phyloP scores from a whole-genome alignment of 2,797 vertebrate genomes.

The Pseudochirops cupreus region DNA sequence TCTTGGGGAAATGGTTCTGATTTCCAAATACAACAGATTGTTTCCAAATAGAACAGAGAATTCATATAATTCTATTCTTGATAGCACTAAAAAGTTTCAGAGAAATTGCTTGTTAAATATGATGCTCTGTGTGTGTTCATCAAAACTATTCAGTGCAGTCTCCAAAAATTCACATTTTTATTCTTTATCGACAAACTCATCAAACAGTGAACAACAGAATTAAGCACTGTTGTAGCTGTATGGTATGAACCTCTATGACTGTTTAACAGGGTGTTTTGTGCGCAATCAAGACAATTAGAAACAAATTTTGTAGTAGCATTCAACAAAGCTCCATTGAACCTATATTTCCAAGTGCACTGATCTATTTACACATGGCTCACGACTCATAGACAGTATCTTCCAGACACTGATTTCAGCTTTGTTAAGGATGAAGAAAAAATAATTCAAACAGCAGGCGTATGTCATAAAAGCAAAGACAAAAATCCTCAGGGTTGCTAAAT shows the following conservation, averaged over 20 bases:
- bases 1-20: constrained; percentile 38
- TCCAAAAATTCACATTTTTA: background rate
- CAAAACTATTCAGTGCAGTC: constrained; percentile 25
- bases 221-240: background rate
- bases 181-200: constrained; percentile 49
- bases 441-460: background rate
- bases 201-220: constrained; percentile 49
- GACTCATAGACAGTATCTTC: constrained; percentile 52
- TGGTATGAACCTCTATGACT: background rate
- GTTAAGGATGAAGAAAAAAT: background rate
- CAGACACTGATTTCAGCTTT: constrained; percentile 43
- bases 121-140: constrained; percentile 31
- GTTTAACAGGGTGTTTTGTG: background rate
- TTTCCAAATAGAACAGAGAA: constrained; percentile 17
- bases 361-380: constrained; percentile 48
- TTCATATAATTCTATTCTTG: background rate
- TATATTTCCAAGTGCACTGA: background rate
- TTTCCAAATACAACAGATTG: background rate
- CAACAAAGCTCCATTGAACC: background rate
- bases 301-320: background rate
- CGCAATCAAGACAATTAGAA: rapidly evolving
- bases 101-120: constrained; percentile 54
- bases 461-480: constrained; percentile 25
- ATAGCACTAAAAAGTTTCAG: background rate
- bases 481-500: background rate